Conservation (phyloP, 2,888 invertebrate genomes). For the Catocala fraxini region DNA sequence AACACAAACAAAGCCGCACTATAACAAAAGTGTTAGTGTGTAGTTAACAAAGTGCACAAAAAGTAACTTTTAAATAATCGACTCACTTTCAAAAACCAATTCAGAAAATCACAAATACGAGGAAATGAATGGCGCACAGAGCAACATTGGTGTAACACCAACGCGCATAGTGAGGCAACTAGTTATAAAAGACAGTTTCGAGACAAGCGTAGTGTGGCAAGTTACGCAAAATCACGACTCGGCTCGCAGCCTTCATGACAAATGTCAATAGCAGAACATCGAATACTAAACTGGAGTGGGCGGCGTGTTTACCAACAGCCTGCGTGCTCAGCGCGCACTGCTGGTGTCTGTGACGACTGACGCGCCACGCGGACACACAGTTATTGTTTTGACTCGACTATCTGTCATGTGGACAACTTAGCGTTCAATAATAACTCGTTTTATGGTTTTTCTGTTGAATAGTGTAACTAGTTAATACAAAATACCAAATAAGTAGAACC, state of each 20-base stretch:
- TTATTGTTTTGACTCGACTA: conserved; percentile 46
- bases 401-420: neutral
- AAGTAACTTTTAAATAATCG: conserved; percentile 14
- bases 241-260: conserved; percentile 78
- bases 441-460: too few species aligned
- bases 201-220: conserved; percentile 68
- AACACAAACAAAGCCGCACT: neutral
- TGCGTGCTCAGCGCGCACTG: conserved; percentile 23
- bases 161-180: conserved; percentile 69
- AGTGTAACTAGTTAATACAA: too few species aligned
- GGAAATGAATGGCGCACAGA: conserved; percentile 47
- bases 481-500: too few species aligned
- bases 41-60: too few species aligned
- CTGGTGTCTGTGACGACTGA: too few species aligned
- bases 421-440: too few species aligned
- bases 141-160: conserved; percentile 59
- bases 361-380: conserved; percentile 2
- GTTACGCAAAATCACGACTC: conserved; percentile 86
- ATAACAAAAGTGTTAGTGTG: too few species aligned
- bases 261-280: conserved; percentile 84
- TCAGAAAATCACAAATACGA: conserved; percentile 37
- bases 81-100: conserved; percentile 63
- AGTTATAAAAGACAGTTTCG: conserved; percentile 70
- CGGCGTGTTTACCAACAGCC: conserved; percentile 65
- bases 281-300: conserved; percentile 58